A percentile compares a stretch with the other conserved stretches of the same genome.
Evolutionary conservation across 2,113 vertebrate species (phyloP).

Genomic region (Martes martes): DNA sequence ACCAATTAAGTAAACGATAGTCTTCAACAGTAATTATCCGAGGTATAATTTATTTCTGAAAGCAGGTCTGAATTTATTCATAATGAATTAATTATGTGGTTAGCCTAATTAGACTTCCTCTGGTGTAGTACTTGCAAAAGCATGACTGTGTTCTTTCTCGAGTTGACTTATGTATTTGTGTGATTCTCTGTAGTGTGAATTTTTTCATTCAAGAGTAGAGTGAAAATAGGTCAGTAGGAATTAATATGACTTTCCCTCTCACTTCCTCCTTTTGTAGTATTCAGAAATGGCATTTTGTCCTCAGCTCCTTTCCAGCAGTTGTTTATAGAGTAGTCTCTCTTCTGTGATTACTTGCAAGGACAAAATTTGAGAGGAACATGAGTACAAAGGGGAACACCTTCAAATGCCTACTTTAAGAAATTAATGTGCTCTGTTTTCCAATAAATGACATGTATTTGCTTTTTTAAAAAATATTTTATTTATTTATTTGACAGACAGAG

Average conservation of each 20-base stretch:
- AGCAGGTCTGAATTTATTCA: constrained; percentile 77
- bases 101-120: constrained; percentile 74
- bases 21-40: constrained; percentile 74
- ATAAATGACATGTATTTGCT: not conserved
- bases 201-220: constrained; percentile 63
- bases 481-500: too few relatives aligned
- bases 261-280: constrained; percentile 9
- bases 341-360: not conserved
- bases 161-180: constrained; percentile 61
- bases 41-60: constrained; percentile 78
- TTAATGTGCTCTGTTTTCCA: not conserved
- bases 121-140: constrained; percentile 64
- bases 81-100: constrained; percentile 76
- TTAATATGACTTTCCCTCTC: constrained; percentile 40
- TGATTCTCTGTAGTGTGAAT: constrained; percentile 69
- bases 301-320: not conserved
- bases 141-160: constrained; percentile 55
- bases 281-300: constrained; percentile 20
- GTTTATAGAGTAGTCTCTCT: not conserved
- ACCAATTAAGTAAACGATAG: constrained; percentile 76
- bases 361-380: not conserved
- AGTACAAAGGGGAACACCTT: not conserved
- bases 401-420: not conserved
- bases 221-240: constrained; percentile 69
- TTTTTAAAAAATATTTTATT: not conserved